phyloP scores from a whole-genome alignment of 2,888 invertebrate genomes.

The Thecophora atra region DNA sequence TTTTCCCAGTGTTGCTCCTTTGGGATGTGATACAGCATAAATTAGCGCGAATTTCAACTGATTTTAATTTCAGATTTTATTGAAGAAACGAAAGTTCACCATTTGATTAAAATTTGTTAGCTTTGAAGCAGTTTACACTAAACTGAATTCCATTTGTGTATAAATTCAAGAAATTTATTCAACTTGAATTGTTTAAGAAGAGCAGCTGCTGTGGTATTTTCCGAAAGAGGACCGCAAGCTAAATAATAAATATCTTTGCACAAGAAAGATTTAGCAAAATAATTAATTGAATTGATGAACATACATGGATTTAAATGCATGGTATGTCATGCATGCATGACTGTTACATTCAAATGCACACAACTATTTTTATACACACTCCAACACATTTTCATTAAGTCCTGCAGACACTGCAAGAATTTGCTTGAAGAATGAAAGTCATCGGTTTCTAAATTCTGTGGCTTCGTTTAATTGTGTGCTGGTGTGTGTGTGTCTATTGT shows the following conservation, averaged over 20 bases:
- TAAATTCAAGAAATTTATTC: too few relatives aligned
- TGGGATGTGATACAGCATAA: slow-evolving; percentile 53
- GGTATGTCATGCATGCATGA: not conserved
- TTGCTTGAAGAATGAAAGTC: not conserved
- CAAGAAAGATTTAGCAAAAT: slow-evolving; percentile 29
- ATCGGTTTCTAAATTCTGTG: not conserved
- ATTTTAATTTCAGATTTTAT: slow-evolving; percentile 52
- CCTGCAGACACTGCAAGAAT: slow-evolving; percentile 23
- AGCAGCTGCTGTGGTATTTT: not conserved
- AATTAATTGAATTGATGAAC: slow-evolving; percentile 22
- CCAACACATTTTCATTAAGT: slow-evolving; percentile 8
- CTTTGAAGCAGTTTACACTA: too few relatives aligned
- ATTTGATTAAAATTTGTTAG: too few relatives aligned
- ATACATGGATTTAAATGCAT: slow-evolving; percentile 9
- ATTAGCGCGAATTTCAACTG: slow-evolving; percentile 61
- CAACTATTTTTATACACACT: not conserved
- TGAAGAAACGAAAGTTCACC: too few relatives aligned
- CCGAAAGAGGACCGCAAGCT: not conserved
- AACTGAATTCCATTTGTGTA: too few relatives aligned
- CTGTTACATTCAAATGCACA: not conserved
- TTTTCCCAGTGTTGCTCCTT: not conserved
- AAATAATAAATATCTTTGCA: slow-evolving; percentile 26
- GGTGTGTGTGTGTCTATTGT: not conserved
- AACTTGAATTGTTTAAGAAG: not conserved
- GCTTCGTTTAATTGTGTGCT: not conserved